A percentile compares a stretch with the other conserved stretches of the same genome.
Conservation (phyloP, 1,140 invertebrate species). For the Bicyclus anynana region DNA sequence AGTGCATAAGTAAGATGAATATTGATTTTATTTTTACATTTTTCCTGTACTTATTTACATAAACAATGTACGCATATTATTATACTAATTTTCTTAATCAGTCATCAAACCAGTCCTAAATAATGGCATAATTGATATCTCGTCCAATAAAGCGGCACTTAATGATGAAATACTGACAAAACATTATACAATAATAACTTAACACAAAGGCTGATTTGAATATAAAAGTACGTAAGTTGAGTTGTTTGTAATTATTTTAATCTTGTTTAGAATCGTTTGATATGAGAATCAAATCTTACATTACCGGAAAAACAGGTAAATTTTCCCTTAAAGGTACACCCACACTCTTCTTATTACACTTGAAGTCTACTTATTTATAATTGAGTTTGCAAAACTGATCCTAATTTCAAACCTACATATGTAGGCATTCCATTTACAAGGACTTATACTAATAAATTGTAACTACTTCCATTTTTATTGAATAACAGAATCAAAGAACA, state of each 20-base stretch:
- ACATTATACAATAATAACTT: slow-evolving; percentile 24
- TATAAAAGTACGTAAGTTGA: slow-evolving; percentile 40
- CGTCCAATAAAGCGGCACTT: neutral
- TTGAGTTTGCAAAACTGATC: too few relatives aligned
- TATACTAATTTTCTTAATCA: neutral
- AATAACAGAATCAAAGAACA: too few relatives aligned
- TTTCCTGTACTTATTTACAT: too few relatives aligned
- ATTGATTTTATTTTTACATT: too few relatives aligned
- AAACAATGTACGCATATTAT: neutral
- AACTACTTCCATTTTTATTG: too few relatives aligned
- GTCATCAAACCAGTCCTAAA: slow-evolving; percentile 4
- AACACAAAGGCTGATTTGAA: slow-evolving; percentile 59
- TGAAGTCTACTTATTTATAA: too few relatives aligned
- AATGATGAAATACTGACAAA: slow-evolving; percentile 24
- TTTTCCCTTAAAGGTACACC: slow-evolving; percentile 44
- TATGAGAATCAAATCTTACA: slow-evolving; percentile 38
- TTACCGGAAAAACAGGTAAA: slow-evolving; percentile 70
- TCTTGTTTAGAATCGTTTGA: slow-evolving; percentile 51
- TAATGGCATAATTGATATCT: neutral
- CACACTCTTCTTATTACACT: too few relatives aligned
- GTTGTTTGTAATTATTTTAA: slow-evolving; percentile 46
- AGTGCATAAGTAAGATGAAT: too few relatives aligned
- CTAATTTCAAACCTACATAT: too few relatives aligned
- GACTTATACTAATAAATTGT: too few relatives aligned
- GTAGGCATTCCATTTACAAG: too few relatives aligned